Evolutionary conservation across 1,140 invertebrate species (phyloP).

Genomic region (Hypothenemus hampei): DNA sequence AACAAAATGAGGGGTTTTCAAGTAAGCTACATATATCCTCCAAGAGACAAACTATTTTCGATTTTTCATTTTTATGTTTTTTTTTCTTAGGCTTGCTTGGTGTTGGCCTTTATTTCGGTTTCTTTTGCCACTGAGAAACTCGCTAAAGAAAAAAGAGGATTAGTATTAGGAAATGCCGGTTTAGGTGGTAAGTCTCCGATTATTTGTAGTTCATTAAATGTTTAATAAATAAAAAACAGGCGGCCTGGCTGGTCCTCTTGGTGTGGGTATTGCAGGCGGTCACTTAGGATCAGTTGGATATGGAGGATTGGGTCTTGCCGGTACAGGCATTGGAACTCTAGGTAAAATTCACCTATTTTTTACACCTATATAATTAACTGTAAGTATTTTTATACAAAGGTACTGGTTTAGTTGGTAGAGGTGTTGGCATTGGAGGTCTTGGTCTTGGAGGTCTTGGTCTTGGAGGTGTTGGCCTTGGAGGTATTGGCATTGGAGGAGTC

Average conservation of each 20-base stretch:
- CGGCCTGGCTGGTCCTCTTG: neutral
- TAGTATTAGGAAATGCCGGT: slow-evolving; percentile 26
- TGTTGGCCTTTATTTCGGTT: slow-evolving; percentile 21
- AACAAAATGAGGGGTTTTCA: slow-evolving; percentile 29
- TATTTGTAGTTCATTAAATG: neutral
- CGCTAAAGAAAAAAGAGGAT: slow-evolving; percentile 26
- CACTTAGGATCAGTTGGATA: neutral
- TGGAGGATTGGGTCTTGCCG: slow-evolving; percentile 6
- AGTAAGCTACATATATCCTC: slow-evolving; percentile 23
- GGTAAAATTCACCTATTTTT: slow-evolving; percentile 11
- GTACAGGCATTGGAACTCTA: slow-evolving; percentile 13
- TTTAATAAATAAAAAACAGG: too few relatives aligned
- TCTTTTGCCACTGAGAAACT: slow-evolving; percentile 10
- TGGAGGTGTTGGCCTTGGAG: slow-evolving; percentile 1
- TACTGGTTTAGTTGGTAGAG: neutral
- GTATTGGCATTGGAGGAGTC: slow-evolving; percentile 7
- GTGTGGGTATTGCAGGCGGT: neutral
- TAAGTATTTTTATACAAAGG: too few relatives aligned
- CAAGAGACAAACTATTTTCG: neutral
- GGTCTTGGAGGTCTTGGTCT: neutral
- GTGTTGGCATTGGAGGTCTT: neutral
- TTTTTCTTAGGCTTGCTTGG: slow-evolving; percentile 20
- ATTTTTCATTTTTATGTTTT: slow-evolving; percentile 2
- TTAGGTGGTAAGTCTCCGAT: slow-evolving; percentile 8
- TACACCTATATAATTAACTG: too few relatives aligned